These are phyloP conservation scores for Turritopsis dohrnii DNA, from an alignment of 30 jellyfish, hydroid and myxozoan genomes.

Conservation along the genomic window DNA sequence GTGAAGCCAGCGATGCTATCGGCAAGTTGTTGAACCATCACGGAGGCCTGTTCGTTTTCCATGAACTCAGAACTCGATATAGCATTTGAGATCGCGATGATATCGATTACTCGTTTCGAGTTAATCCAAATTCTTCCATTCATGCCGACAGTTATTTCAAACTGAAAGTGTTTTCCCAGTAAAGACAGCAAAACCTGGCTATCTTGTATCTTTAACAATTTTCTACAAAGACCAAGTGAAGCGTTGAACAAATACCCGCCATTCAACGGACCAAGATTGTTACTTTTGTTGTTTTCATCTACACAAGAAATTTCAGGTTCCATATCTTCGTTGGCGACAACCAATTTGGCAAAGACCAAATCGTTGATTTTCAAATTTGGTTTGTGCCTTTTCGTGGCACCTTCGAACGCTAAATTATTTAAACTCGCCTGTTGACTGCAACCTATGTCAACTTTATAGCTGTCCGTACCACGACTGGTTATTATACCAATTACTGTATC, in stretches of 20 bases:
- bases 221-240: constrained; percentile 68
- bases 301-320: constrained; percentile 94
- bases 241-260: constrained; percentile 82
- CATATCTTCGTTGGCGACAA: constrained; percentile 84
- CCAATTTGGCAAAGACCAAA: constrained; percentile 72
- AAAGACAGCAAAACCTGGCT: constrained; percentile 41
- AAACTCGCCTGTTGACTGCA: constrained; percentile 71
- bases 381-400: constrained; percentile 90
- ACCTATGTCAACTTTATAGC: constrained; percentile 87
- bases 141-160: constrained; percentile 87
- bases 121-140: constrained; percentile 95
- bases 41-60: constrained; percentile 41
- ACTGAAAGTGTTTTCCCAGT: constrained; percentile 79
- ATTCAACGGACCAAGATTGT: constrained; percentile 69
- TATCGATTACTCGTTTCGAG: constrained; percentile 63
- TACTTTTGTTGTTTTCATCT: constrained; percentile 62
- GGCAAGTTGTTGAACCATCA: constrained; percentile 49
- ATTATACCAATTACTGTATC: constrained; percentile 84
- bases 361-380: constrained; percentile 89
- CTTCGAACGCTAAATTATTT: constrained; percentile 76
- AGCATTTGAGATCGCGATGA: constrained; percentile 80
- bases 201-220: constrained; percentile 52
- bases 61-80: constrained; percentile 61
- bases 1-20: constrained; percentile 57
- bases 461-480: constrained; percentile 72